phyloP scores from a whole-genome alignment of 2,888 invertebrate species.

The Exocentrus adspersus region DNA sequence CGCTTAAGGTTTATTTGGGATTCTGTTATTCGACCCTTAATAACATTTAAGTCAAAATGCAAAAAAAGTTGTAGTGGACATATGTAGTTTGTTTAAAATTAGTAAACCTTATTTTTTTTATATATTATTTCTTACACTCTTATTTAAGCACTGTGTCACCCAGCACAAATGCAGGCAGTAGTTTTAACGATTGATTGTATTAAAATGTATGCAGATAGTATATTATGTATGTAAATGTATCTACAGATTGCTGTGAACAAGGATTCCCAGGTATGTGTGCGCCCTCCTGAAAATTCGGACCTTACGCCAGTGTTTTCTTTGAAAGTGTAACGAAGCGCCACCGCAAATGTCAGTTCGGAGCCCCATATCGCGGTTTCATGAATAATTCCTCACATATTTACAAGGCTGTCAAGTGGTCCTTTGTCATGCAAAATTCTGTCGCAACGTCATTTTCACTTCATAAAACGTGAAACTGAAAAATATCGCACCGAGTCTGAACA shows the following conservation, averaged over 20 bases:
- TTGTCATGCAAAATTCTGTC: slow-evolving; percentile 66
- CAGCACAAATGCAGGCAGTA: too few species aligned
- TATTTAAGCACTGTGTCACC: too few species aligned
- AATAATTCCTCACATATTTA: slow-evolving; percentile 66
- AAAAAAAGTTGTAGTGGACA: too few species aligned
- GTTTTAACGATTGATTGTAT: too few species aligned
- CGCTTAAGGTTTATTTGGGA: slow-evolving; percentile 6
- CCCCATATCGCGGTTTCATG: slow-evolving; percentile 63
- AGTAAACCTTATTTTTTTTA: too few species aligned
- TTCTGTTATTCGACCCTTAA: slow-evolving; percentile 4
- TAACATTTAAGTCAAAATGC: neutral
- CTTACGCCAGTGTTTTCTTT: slow-evolving; percentile 55
- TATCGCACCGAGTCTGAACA: slow-evolving; percentile 52
- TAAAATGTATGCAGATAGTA: too few species aligned
- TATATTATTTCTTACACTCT: too few species aligned
- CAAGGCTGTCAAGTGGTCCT: slow-evolving; percentile 65
- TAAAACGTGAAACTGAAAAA: slow-evolving; percentile 61
- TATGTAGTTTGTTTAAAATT: too few species aligned
- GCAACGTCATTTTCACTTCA: slow-evolving; percentile 64
- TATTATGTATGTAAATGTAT: too few species aligned
- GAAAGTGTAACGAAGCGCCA: slow-evolving; percentile 61
- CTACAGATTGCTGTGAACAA: too few species aligned
- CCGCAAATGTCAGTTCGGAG: slow-evolving; percentile 61
- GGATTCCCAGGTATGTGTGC: neutral
- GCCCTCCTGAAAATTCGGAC: neutral